Evolutionary conservation across 2,113 vertebrate species (phyloP).

Genomic region (Cyanoramphus novaezelandiae): DNA sequence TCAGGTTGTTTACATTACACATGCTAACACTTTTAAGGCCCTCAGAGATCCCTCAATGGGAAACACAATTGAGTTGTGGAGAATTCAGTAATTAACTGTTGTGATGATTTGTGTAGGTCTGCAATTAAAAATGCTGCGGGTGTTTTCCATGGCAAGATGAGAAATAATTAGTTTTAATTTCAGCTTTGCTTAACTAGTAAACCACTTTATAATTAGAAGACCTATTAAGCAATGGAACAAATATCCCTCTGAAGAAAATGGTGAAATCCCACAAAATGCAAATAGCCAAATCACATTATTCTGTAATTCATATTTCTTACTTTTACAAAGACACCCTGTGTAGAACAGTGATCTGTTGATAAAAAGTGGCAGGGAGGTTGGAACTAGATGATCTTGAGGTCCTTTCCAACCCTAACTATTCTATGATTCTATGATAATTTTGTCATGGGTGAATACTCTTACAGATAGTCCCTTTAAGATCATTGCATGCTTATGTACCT

Average conservation of each 20-base stretch:
- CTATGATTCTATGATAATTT: not conserved
- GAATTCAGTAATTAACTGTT: constrained; percentile 26
- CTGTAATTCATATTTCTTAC: not conserved
- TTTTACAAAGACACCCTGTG: not conserved
- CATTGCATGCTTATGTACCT: not conserved
- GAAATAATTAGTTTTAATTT: constrained; percentile 10
- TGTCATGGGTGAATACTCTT: not conserved
- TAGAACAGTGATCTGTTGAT: not conserved
- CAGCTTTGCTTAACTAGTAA: not conserved
- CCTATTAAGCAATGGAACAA: not conserved
- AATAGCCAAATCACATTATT: not conserved
- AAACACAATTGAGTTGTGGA: not conserved
- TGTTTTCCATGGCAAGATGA: not conserved
- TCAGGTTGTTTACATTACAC: not conserved
- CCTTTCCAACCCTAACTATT: no score
- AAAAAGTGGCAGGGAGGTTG: not conserved
- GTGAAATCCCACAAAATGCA: not conserved
- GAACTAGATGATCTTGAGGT: no score
- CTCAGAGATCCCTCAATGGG: not conserved
- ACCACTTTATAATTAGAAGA: not conserved
- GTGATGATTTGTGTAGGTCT: constrained; percentile 10
- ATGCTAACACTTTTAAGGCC: not conserved
- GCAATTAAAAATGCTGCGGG: not conserved
- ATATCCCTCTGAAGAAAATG: not conserved
- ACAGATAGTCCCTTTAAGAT: not conserved